phyloP scores from a whole-genome alignment of 2,113 vertebrate species.

The Etheostoma cragini region DNA sequence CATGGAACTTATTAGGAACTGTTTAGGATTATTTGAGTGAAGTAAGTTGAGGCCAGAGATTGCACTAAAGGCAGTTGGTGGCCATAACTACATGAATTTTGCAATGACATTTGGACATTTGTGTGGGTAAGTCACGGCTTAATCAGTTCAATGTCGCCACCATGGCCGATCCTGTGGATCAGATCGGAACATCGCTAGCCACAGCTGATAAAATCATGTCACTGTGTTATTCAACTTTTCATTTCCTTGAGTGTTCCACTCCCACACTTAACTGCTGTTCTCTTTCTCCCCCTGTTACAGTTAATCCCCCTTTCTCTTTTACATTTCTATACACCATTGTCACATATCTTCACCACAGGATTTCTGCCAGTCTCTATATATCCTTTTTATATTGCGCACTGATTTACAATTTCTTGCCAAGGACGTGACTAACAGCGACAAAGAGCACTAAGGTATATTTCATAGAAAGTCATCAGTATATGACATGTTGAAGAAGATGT shows the following conservation, averaged over 20 bases:
- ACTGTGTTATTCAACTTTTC: background rate
- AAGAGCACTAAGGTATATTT: background rate
- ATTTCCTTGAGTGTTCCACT: slow-evolving; percentile 2
- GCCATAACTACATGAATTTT: background rate
- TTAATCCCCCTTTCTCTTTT: background rate
- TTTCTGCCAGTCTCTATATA: slow-evolving; percentile 20
- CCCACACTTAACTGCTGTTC: background rate
- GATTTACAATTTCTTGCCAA: slow-evolving; percentile 26
- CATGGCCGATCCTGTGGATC: background rate
- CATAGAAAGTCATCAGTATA: slow-evolving; percentile 21
- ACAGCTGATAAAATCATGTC: background rate
- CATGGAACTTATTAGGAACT: background rate
- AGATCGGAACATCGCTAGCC: background rate
- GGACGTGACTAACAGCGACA: background rate
- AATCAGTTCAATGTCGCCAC: background rate
- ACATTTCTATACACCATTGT: background rate
- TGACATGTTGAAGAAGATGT: slow-evolving; percentile 4
- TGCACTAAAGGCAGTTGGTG: background rate
- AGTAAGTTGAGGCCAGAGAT: background rate
- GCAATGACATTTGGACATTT: background rate
- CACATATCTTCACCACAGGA: background rate
- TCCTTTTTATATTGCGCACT: slow-evolving; percentile 2
- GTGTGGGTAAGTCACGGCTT: background rate
- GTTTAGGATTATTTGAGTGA: background rate
- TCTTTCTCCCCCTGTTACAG: background rate